Conservation (phyloP, 1,140 invertebrate species). For the Halictus rubicundus region DNA sequence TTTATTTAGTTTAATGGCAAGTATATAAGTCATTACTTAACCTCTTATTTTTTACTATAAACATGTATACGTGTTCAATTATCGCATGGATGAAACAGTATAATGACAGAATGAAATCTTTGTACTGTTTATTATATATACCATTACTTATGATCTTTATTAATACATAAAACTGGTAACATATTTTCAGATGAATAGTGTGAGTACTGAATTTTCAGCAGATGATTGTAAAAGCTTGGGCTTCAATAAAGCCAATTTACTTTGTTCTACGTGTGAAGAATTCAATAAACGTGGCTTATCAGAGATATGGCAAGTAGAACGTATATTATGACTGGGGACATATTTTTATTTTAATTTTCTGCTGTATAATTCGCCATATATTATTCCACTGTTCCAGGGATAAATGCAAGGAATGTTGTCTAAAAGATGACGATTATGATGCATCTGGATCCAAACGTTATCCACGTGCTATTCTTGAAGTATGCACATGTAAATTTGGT, state of each 20-base stretch:
- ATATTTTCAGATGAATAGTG: slow-evolving; percentile 25
- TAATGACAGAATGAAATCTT: neutral
- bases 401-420: slow-evolving; percentile 88
- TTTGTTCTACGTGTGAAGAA: slow-evolving; percentile 94
- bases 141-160: neutral
- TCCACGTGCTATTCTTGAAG: slow-evolving; percentile 92
- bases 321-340: neutral
- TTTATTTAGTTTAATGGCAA: slow-evolving; percentile 26
- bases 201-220: slow-evolving; percentile 83
- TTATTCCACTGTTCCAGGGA: slow-evolving; percentile 78
- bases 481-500: slow-evolving; percentile 97
- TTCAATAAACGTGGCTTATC: slow-evolving; percentile 89
- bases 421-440: slow-evolving; percentile 85
- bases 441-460: slow-evolving; percentile 85
- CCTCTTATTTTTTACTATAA: neutral
- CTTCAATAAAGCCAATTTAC: slow-evolving; percentile 91
- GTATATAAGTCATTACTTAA: neutral
- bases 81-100: neutral
- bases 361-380: neutral
- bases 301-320: slow-evolving; percentile 81
- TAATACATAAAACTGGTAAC: neutral
- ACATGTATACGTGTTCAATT: neutral
- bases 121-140: neutral
- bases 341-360: neutral
- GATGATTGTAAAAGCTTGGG: slow-evolving; percentile 93